Evolutionary conservation across 1,140 invertebrate species (phyloP), one percentile per base, ranked within the genome.

Genomic region (Bombus pascuorum): DNA sequence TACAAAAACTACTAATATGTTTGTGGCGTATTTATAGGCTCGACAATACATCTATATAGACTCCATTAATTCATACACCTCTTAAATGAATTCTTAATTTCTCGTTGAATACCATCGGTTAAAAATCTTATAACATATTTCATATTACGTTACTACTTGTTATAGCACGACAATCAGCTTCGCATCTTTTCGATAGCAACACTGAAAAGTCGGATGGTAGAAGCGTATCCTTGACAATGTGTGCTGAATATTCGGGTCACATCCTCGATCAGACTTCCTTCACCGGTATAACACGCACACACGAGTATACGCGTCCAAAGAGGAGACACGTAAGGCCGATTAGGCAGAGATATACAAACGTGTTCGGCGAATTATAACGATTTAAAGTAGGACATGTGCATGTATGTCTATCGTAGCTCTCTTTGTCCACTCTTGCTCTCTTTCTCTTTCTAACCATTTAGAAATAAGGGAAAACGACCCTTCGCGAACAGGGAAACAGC

Each of bases 401-500:
- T 76, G 65, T 42, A 34, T 44, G 77, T 80, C 79, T 66, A 87
- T 39, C 85, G 68, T 68, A 73, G 73, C 81, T 76, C 59, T 78
- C 86, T 85, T 71, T 75, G 83, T 13, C 6, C n/a, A 22, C 9
- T 86, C 77, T 73, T 65, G 77, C 59, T 59, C 57, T 65, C 42
- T 34, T 13, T 66, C 32, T 59, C 62, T 62, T 59, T 22, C n/a
- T 59, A 42, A n/a, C 76, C 87, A 86, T 92, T 93, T 94, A 93
- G 94, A 92, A 94, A 95, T 94, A 90, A 93, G 92, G 91, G 90
- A 91, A 90, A 83, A 81, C 81, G 89, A 90, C 89, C 90, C 91
- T 91, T 91, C 77, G 86, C 88, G 86, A 89, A 81, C 86, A 91
- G 93, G 93, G 92, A 95, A 94, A 95, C 94, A 95, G 94, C 94